These are phyloP conservation scores for Smithornis capensis DNA, from an alignment of 2,113 vertebrate genomes.

Conservation along the genomic window DNA sequence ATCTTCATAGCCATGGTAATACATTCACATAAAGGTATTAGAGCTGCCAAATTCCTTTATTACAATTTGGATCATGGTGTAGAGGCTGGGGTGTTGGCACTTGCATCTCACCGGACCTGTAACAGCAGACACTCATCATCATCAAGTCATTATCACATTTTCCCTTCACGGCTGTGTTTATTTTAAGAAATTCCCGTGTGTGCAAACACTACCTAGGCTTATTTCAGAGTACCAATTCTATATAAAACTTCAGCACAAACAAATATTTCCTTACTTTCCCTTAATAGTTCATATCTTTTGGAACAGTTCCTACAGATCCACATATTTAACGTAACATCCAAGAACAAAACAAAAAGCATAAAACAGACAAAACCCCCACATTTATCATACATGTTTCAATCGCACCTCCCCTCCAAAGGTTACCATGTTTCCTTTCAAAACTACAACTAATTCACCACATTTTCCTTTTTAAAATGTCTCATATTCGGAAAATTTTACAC, in stretches of 20 bases:
- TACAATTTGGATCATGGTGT: slow-evolving; percentile 25
- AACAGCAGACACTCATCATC: slow-evolving; percentile 65
- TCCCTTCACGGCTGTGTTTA: slow-evolving; percentile 53
- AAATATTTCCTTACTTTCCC: background rate
- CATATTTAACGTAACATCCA: background rate
- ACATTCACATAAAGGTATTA: slow-evolving; percentile 42
- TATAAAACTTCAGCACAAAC: slow-evolving; percentile 24
- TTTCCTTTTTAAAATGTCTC: background rate
- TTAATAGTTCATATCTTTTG: background rate
- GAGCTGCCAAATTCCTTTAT: slow-evolving; percentile 58
- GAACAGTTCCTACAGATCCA: background rate
- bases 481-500: background rate
- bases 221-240: slow-evolving; percentile 21
- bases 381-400: background rate
- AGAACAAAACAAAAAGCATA: background rate
- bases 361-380: background rate
- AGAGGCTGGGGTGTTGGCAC: slow-evolving; percentile 43
- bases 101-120: background rate
- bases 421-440: background rate
- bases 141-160: slow-evolving; percentile 73
- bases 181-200: slow-evolving; percentile 60
- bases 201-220: slow-evolving; percentile 51
- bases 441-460: slow-evolving; percentile 15
- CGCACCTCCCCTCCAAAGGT: background rate
- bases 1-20: slow-evolving; percentile 62